Evolutionary conservation across 2,113 vertebrate genomes (phyloP).

Genomic region (Catharus bicknelli): DNA sequence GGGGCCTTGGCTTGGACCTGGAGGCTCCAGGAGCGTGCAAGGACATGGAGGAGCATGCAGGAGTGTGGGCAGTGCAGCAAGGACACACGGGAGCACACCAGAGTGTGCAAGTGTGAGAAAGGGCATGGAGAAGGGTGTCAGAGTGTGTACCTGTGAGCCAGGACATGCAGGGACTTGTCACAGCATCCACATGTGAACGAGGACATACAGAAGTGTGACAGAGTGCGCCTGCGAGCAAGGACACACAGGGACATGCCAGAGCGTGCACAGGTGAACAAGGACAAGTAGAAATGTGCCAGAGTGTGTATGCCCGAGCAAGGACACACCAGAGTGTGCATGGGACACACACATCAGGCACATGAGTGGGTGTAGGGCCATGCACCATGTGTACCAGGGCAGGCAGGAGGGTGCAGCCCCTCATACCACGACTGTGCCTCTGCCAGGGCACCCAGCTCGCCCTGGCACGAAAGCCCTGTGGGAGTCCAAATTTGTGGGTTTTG

Average conservation of each 20-base stretch:
- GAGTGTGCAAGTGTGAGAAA: background rate
- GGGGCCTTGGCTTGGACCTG: background rate
- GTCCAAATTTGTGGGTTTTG: background rate
- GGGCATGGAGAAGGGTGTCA: background rate
- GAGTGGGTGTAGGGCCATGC: background rate
- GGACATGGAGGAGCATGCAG: background rate
- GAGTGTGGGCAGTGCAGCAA: background rate
- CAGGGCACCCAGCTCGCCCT: accelerated
- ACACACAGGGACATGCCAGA: background rate
- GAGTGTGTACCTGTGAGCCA: background rate
- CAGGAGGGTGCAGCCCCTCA: background rate
- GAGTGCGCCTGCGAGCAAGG: background rate
- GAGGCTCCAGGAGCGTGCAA: accelerated
- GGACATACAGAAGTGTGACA: background rate
- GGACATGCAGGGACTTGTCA: background rate
- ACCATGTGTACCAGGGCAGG: accelerated
- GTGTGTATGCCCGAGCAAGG: background rate
- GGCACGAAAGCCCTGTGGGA: background rate
- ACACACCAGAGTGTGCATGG: accelerated
- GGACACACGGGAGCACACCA: background rate
- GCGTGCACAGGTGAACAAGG: background rate
- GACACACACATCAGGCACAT: background rate
- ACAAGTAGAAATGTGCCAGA: background rate
- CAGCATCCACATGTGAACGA: background rate
- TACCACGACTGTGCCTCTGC: accelerated